Evolutionary conservation across 2,888 invertebrate species (phyloP), one percentile per base, ranked within the genome.

Genomic region (Andrena fulva): DNA sequence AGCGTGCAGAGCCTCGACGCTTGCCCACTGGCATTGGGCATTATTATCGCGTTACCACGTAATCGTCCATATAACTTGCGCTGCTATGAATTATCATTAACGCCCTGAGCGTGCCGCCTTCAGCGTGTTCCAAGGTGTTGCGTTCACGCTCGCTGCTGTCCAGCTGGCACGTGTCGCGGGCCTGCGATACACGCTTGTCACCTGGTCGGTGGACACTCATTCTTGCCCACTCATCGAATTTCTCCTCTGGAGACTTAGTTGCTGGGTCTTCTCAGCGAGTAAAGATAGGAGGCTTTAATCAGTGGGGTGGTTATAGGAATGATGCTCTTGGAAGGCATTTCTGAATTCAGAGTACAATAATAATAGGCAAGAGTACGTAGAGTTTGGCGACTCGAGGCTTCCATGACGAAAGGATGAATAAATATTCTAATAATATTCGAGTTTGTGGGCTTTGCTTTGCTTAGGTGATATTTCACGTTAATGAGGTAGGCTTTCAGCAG

Each of bases 1-100:
- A 69, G 59, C 72, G 62, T 35, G 54, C 48, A 24, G 33, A 60
- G 54, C 24, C 54, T 56, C 42, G 10, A 33, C 56, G 59, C 29
- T 31, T 82, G 75, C 72, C 77, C 78, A 62, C 31, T 64, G 77
- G 78, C 70, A 59, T 66, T 48, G 83, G 75, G 88, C 82, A 82
- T 85, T 86, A 87, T 89, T 87, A 89, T 89, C 89, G 86, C 86
- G 77, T 89, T 89, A 89, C 85, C 89, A 82, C 83, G 86, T 89
- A 89, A 91, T 91, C 88, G 88, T 80, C 76, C 77, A 78, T 82
- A 85, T 89, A 90, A 91, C 87, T 85, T 89, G 87, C 85, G 85
- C 85, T 79, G 70, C 79, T 75, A 90, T 90, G 90, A 91, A 90
- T 91, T 91, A 91, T 90, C 90, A 89, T 89, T 82, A 75, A 71